Evolutionary conservation across 2,797 vertebrate genomes (phyloP), one percentile per base, ranked within the genome.

Genomic region (Taeniopygia guttata): DNA sequence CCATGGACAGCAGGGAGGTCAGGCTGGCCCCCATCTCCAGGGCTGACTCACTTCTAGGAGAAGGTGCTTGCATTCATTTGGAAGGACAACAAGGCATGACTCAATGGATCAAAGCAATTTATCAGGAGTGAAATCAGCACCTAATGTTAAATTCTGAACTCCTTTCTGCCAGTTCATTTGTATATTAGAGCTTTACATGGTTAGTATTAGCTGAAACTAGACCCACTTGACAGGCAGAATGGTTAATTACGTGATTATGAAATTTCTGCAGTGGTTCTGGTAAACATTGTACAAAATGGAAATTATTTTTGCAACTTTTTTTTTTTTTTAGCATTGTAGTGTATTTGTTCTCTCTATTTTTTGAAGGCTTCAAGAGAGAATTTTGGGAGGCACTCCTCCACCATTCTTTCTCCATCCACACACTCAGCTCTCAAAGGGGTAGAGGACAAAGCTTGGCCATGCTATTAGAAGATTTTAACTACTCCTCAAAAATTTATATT

Each of bases 81-180:
- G 94, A 90, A 93, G 85, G 91, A 93, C 87, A 95, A 91, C 76
- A 91, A 95, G 89, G 59, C 56, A 55, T 95, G 91, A 94, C 52
- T 96, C 94, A 96, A 26, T 30, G 91, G 87, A 91, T 96, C 89
- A 97, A 96, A 97, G 95, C 38, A 43, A 49, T 60, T 96, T 96
- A 97, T 94, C 96, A 91, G 15, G 2, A 63, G 69, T 63, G 87
- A 95, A 94, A 96, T 96, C 96, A 94, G 64, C 54, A 72, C 74
- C 85, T 83, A 93, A 79, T 90, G 91, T 84, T 73, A 89, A 91
- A 95, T 93, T 94, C 89, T 84, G 77, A 84, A 74, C 49, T 73
- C 43, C 74, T 90, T 96, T 89, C 86, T 64, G 43, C 30, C 80
- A 38, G 52, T 84, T 82, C 49, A 55, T 91, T 68, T 95, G 69